Conservation (phyloP, 2,113 vertebrate genomes). For the Macrotus californicus region DNA sequence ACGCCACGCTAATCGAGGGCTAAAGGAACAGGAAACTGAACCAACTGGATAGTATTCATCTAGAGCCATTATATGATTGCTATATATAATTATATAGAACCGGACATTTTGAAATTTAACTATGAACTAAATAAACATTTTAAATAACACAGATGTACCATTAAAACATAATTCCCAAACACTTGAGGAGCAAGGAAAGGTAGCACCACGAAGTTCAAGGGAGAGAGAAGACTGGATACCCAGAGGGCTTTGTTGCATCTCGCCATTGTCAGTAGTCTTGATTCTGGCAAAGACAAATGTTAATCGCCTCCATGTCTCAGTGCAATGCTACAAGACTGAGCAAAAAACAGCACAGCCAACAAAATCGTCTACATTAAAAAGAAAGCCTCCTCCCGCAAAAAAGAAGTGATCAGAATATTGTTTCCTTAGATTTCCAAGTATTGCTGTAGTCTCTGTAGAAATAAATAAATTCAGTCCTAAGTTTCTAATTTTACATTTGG, state of each 20-base stretch:
- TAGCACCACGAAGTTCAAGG: background rate
- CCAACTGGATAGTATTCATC: background rate
- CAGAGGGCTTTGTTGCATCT: background rate
- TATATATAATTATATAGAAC: background rate
- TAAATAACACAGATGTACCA: background rate
- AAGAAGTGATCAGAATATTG: conserved; percentile 1
- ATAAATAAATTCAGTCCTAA: background rate
- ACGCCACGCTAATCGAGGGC: background rate
- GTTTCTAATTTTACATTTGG: background rate
- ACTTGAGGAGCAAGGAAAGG: background rate
- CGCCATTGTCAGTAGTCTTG: background rate
- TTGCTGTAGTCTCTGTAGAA: background rate
- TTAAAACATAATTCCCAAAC: background rate
- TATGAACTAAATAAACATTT: background rate
- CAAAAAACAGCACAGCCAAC: conserved; percentile 22
- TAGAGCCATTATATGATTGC: background rate
- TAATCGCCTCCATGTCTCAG: background rate
- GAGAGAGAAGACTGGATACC: background rate
- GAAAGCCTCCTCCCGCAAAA: background rate
- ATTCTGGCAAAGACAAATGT: conserved; percentile 15
- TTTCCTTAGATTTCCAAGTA: conserved; percentile 28
- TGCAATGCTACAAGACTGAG: background rate
- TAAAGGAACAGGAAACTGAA: background rate
- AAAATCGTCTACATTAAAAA: conserved; percentile 12
- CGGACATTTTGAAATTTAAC: background rate